Evolutionary conservation across 2,113 vertebrate species (phyloP), one percentile per base, ranked within the genome.

Genomic region (Cyrtonyx montezumae): DNA sequence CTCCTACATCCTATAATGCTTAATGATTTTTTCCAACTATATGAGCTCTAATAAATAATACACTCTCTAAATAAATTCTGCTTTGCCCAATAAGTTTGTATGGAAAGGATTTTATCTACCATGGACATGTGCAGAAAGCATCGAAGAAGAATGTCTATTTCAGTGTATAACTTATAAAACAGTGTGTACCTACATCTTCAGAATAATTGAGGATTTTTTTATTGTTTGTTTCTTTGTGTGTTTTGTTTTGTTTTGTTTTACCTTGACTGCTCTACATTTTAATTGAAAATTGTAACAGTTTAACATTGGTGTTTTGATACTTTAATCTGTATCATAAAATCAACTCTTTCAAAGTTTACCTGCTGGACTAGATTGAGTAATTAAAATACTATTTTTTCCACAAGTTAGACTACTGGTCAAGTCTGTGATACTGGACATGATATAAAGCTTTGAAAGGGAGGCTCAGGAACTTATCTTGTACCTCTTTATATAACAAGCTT

Each of bases 121-220:
- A 12, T 56, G 16, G 49, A 88, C 4, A 14, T 11, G 23, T n/a
- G 42, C 55, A 66, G 68, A 78, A 92, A 81, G 32, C 30, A 84
- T 22, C 21, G 51, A 36, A 83, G 9, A 91, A 73, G n/a, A 61
- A 87, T 68, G 12, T 49, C 23, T 87, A 77, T 75, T 18, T 89
- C 40, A 9, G 9, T 67, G 7, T 94, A 94, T 78, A 85, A 76
- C 34, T 79, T 75, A 56, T 67, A 82, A 56, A 48, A 81, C 79
- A 89, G 13, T 26, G 76, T 91, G 20, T 92, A 74, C 53, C 95
- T 97, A 70, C 4, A 55, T 92, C 92, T 95, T 96, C 42, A 4
- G 88, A 90, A 96, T 87, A 30, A 56, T 32, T 56, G 53, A 28
- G 26, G n/a, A n/a, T 28, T 28, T 28, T 51, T 53, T 53, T 53